Percentiles rank a stretch among this genome's conserved stretches.
These are phyloP conservation scores for Lytechinus variegatus DNA, from an alignment of 35 echinoderm and acorn worm species.

Conservation along the genomic window DNA sequence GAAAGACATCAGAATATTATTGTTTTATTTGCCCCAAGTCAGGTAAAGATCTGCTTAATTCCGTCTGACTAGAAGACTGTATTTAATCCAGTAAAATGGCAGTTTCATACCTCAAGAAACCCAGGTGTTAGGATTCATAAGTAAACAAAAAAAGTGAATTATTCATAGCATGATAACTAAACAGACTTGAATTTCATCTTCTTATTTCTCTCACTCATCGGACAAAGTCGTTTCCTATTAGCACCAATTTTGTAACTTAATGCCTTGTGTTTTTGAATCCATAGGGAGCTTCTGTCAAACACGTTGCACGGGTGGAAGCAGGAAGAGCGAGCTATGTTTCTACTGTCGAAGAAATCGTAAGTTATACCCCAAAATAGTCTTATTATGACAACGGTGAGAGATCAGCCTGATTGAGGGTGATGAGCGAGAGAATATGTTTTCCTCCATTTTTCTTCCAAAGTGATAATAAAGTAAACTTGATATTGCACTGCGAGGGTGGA, in stretches of 20 bases:
- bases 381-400: neutral
- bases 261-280: neutral
- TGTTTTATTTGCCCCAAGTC: no score
- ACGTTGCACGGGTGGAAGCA: neutral
- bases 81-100: neutral
- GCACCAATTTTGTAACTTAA: neutral
- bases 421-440: neutral
- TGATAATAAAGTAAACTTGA: neutral
- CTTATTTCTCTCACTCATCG: neutral
- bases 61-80: neutral
- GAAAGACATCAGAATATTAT: no score
- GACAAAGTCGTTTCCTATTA: neutral
- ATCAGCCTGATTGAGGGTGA: neutral
- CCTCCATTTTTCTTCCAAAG: neutral
- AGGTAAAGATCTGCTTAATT: no score
- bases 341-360: slow-evolving; percentile 7
- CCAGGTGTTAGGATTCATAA: neutral
- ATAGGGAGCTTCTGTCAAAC: slow-evolving; percentile 5
- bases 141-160: neutral
- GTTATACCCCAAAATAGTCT: neutral
- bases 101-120: neutral
- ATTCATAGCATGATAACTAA: neutral
- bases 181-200: neutral
- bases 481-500: neutral
- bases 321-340: neutral